phyloP scores from a whole-genome alignment of 2,113 vertebrate species.

The Excalfactoria chinensis region DNA sequence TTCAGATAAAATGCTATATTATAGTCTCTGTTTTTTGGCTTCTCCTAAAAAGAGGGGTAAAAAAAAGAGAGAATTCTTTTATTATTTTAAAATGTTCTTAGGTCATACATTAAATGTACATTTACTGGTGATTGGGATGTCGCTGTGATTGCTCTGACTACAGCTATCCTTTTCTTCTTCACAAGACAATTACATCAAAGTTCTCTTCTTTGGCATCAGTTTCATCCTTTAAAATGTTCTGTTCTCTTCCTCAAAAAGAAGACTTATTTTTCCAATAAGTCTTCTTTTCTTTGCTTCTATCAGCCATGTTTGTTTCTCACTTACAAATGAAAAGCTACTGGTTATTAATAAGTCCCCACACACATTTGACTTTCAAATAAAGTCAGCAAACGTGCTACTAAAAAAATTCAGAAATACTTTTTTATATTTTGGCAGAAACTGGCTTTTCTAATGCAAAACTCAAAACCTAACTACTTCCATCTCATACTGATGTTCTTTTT shows the following conservation, averaged over 20 bases:
- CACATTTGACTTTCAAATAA: not conserved
- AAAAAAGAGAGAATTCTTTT: not conserved
- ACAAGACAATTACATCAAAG: not conserved
- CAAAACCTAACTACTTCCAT: not conserved
- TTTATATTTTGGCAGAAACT: not conserved
- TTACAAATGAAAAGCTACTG: not conserved
- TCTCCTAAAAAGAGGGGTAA: fast-evolving
- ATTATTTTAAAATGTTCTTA: not conserved
- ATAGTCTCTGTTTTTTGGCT: not conserved
- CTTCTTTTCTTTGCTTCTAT: not conserved
- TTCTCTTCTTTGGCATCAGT: not conserved
- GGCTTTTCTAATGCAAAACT: not conserved
- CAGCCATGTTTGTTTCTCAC: not conserved
- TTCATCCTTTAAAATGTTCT: not conserved
- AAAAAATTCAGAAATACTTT: not conserved
- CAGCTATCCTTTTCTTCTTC: not conserved
- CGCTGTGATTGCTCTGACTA: not conserved
- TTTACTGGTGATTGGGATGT: not conserved
- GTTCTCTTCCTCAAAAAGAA: not conserved
- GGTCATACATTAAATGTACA: not conserved
- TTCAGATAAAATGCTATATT: not conserved
- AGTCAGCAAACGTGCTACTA: not conserved
- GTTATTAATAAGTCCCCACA: not conserved
- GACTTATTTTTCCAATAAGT: not conserved
- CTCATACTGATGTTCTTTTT: not conserved